Percentiles rank a stretch among this genome's conserved stretches.
phyloP scores from a whole-genome alignment of 1,140 invertebrate species.

The Apis florea region DNA sequence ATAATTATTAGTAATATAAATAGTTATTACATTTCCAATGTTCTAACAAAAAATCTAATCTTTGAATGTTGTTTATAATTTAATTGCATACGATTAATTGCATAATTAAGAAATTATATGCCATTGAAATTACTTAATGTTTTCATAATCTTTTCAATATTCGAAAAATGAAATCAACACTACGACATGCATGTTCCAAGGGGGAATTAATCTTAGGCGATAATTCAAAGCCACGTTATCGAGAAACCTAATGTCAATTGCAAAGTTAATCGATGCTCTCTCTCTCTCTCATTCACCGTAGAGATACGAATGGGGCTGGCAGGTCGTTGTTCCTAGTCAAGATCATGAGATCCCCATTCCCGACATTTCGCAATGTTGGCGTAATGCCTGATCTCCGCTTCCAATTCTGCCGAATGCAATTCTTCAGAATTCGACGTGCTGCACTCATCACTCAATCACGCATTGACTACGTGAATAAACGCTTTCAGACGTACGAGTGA shows the following conservation, averaged over 20 bases:
- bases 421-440: slow-evolving; percentile 56
- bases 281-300: slow-evolving; percentile 18
- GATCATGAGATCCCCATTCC: slow-evolving; percentile 64
- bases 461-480: slow-evolving; percentile 61
- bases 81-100: too few species aligned
- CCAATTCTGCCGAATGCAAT: slow-evolving; percentile 51
- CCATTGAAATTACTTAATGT: slow-evolving; percentile 37
- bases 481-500: slow-evolving; percentile 51
- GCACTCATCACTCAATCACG: slow-evolving; percentile 59
- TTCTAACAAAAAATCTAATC: slow-evolving; percentile 11
- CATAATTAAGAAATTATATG: background rate
- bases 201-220: slow-evolving; percentile 72
- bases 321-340: slow-evolving; percentile 67
- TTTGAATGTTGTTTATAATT: slow-evolving; percentile 12
- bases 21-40: too few species aligned
- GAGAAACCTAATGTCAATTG: slow-evolving; percentile 72
- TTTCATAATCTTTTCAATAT: slow-evolving; percentile 18
- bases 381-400: slow-evolving; percentile 51
- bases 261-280: slow-evolving; percentile 73
- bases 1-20: too few species aligned
- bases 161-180: slow-evolving; percentile 25
- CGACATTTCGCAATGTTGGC: slow-evolving; percentile 55
- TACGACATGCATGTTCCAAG: slow-evolving; percentile 13
- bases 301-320: slow-evolving; percentile 69
- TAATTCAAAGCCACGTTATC: slow-evolving; percentile 71